phyloP scores from a whole-genome alignment of 1,140 invertebrate species.

The Bombus affinis region DNA sequence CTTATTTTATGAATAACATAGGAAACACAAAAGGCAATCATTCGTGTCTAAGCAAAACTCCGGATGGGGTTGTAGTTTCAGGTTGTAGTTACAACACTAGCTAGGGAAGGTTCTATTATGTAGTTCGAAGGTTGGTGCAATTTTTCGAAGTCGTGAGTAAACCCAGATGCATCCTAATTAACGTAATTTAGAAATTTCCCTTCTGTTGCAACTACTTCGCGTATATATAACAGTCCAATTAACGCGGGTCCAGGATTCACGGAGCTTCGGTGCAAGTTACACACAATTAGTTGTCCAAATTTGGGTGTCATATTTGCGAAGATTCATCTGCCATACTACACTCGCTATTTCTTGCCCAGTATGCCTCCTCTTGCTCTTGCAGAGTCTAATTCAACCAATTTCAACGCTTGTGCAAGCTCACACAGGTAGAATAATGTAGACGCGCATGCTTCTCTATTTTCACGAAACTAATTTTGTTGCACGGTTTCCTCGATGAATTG shows the following conservation, averaged over 20 bases:
- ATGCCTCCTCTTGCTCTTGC: neutral
- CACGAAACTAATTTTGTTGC: neutral
- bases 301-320: conserved; percentile 23
- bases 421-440: neutral
- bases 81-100: neutral
- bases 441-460: neutral
- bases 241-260: neutral
- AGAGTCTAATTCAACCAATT: neutral
- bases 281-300: neutral
- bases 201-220: neutral
- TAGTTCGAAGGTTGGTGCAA: neutral
- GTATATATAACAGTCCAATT: neutral
- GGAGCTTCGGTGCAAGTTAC: conserved; percentile 14
- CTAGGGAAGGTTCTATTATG: neutral
- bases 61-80: no score
- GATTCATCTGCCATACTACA: neutral
- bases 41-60: no score
- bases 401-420: no score
- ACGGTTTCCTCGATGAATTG: neutral
- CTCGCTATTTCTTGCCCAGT: neutral
- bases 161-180: neutral
- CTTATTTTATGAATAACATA: no score
- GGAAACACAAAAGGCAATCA: no score
- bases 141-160: neutral
- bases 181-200: conserved; percentile 4